Evolutionary conservation across 2,113 vertebrate genomes (phyloP).

Genomic region (Blennius ocellaris): DNA sequence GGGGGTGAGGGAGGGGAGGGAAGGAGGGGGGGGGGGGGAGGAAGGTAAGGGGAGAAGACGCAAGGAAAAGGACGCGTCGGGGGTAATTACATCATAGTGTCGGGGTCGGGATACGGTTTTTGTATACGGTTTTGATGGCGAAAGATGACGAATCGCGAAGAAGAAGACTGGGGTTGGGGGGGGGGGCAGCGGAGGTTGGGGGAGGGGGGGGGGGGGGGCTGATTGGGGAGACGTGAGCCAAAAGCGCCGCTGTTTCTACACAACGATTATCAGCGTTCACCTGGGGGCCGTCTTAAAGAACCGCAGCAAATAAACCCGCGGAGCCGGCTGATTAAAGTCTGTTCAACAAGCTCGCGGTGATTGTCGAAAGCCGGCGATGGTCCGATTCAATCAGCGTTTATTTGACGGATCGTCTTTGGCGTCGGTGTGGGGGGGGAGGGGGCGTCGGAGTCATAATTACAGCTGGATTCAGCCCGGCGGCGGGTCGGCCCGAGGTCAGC

Average conservation of each 20-base stretch:
- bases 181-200: no score
- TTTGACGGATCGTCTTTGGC: slow-evolving; percentile 48
- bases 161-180: no score
- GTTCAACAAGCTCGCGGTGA: slow-evolving; percentile 57
- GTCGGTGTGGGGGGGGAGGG: no score
- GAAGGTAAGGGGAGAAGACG: no score
- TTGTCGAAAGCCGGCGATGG: slow-evolving; percentile 18
- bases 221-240: slow-evolving; percentile 37
- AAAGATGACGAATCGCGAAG: no score
- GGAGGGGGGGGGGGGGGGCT: no score
- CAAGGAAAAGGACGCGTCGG: no score
- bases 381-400: slow-evolving; percentile 48
- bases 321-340: slow-evolving; percentile 76
- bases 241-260: slow-evolving; percentile 41
- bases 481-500: slow-evolving; percentile 44
- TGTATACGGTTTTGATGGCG: no score
- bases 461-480: slow-evolving; percentile 4
- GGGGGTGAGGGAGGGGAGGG: no score
- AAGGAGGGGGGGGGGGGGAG: no score
- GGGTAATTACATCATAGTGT: no score
- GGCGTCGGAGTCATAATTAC: slow-evolving; percentile 24
- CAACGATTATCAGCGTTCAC: slow-evolving; percentile 69
- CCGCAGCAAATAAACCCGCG: slow-evolving; percentile 66
- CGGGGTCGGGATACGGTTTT: no score
- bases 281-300: slow-evolving; percentile 76